Conservation (phyloP, 2,888 invertebrate genomes). For the Dinocampus coccinellae region DNA sequence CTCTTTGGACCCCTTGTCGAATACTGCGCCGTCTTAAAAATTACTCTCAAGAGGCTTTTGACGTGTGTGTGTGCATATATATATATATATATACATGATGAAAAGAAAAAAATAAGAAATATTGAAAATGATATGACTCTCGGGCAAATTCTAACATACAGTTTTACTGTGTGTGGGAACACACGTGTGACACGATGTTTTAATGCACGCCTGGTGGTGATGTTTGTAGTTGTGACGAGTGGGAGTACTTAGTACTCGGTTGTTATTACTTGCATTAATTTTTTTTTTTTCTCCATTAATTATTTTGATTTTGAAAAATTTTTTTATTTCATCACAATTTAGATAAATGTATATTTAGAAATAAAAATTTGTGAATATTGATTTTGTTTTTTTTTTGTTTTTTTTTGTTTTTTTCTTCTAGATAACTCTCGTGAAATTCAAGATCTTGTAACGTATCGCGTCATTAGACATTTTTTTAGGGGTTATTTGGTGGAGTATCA, state of each 20-base stretch:
- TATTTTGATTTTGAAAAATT: no score
- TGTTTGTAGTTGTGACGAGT: not conserved
- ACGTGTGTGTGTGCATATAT: slow-evolving; percentile 15
- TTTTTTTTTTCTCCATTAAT: not conserved
- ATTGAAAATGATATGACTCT: slow-evolving; percentile 48
- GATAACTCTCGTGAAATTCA: not conserved
- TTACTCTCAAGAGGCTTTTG: slow-evolving; percentile 31
- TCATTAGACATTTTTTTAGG: not conserved
- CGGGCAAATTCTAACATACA: not conserved
- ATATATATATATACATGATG: no score
- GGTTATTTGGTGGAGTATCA: not conserved
- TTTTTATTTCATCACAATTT: no score
- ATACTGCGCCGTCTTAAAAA: slow-evolving; percentile 34
- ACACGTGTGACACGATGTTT: slow-evolving; percentile 43
- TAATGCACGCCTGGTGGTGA: slow-evolving; percentile 13
- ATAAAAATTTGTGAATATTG: no score
- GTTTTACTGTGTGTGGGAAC: slow-evolving; percentile 43
- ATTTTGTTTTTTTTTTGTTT: not conserved
- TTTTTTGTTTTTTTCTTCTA: not conserved
- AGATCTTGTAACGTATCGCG: not conserved
- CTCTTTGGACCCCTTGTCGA: slow-evolving; percentile 26
- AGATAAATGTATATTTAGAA: no score
- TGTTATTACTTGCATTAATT: not conserved
- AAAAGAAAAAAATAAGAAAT: slow-evolving; percentile 34
- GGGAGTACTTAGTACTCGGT: not conserved